Evolutionary conservation across 2,888 invertebrate species (phyloP).

Genomic region (Drosophila histrio): DNA sequence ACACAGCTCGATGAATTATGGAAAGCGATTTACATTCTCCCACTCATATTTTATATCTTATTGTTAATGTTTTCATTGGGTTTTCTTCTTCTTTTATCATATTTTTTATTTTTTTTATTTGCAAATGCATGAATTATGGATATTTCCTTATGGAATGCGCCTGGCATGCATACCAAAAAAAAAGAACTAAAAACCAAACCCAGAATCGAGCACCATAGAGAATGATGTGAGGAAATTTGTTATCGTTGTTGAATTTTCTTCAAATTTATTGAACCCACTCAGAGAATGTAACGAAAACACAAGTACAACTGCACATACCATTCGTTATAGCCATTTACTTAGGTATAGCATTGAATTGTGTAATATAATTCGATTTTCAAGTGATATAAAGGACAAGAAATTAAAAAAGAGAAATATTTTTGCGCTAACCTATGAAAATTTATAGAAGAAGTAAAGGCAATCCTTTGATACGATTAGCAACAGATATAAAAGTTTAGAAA

Average conservation of each 20-base stretch:
- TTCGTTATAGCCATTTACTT: slow-evolving; percentile 3
- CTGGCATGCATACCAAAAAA: slow-evolving; percentile 66
- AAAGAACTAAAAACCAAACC: slow-evolving; percentile 37
- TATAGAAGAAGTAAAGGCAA: not conserved
- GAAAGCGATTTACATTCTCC: slow-evolving; percentile 74
- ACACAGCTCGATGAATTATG: slow-evolving; percentile 70
- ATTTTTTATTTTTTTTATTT: slow-evolving; percentile 58
- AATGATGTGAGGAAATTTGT: slow-evolving; percentile 54
- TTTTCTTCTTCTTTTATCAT: slow-evolving; percentile 9
- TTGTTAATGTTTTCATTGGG: slow-evolving; percentile 73
- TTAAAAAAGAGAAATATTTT: no score
- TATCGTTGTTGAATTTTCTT: slow-evolving; percentile 59
- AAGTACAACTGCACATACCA: slow-evolving; percentile 7
- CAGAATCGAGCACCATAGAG: slow-evolving; percentile 33
- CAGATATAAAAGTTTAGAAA: no score
- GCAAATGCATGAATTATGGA: slow-evolving; percentile 77
- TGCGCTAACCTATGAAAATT: not conserved
- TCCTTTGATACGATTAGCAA: not conserved
- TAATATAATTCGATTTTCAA: slow-evolving; percentile 30
- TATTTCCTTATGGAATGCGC: slow-evolving; percentile 67
- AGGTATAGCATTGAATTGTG: not conserved
- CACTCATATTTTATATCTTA: slow-evolving; percentile 70
- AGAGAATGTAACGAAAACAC: slow-evolving; percentile 26
- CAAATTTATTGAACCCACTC: slow-evolving; percentile 52
- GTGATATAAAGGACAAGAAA: not conserved